These are phyloP conservation scores for Trilocha varians DNA, from an alignment of 2,888 invertebrate genomes.

Conservation along the genomic window DNA sequence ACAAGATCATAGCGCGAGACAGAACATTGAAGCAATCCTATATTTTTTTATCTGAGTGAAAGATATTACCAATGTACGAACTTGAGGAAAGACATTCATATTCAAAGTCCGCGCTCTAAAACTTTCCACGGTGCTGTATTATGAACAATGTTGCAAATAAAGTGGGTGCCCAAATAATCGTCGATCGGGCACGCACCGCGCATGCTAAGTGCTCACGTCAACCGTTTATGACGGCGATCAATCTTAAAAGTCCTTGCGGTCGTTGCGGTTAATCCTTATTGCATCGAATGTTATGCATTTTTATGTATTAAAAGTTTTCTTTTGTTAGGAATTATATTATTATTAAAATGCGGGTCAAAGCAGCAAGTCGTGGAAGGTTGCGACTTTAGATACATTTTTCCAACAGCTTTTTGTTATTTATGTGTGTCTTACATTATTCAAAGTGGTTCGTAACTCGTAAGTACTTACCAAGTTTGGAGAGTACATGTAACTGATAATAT, in stretches of 20 bases:
- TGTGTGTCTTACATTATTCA: too few relatives aligned
- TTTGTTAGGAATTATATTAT: conserved; percentile 3
- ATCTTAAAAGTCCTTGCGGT: conserved; percentile 30
- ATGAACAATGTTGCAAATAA: conserved; percentile 54
- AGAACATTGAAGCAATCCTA: too few relatives aligned
- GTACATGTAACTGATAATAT: too few relatives aligned
- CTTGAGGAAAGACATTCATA: neutral
- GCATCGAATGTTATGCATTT: conserved; percentile 21
- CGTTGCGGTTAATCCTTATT: conserved; percentile 31
- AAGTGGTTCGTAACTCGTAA: too few relatives aligned
- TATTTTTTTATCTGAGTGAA: too few relatives aligned
- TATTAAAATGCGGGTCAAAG: neutral
- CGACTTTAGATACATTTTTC: neutral
- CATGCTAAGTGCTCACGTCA: conserved; percentile 27
- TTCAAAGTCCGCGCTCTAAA: conserved; percentile 2
- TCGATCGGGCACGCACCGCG: conserved; percentile 34
- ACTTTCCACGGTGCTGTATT: conserved; percentile 46
- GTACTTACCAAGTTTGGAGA: too few relatives aligned
- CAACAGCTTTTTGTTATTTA: neutral
- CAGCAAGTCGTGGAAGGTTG: too few relatives aligned
- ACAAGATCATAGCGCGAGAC: too few relatives aligned
- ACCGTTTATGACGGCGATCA: conserved; percentile 32
- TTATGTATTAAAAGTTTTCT: conserved; percentile 7
- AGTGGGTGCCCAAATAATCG: conserved; percentile 42
- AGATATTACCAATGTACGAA: neutral